Conservation (phyloP, 2,797 vertebrate genomes). For the Hyperoplus lanceolatus region DNA sequence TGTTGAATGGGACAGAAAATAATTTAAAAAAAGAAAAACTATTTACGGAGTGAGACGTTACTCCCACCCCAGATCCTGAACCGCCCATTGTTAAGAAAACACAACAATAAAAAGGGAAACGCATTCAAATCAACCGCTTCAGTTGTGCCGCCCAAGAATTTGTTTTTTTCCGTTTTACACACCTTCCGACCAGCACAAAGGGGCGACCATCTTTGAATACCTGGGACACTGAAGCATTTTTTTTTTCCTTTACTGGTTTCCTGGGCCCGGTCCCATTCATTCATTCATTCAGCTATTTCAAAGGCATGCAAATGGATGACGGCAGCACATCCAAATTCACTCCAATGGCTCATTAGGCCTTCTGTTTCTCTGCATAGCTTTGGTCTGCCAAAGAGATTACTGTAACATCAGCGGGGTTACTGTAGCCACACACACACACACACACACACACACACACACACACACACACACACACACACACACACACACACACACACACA, state of each 20-base stretch:
- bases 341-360: slow-evolving; percentile 60
- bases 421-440: slow-evolving; percentile 35
- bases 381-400: slow-evolving; percentile 64
- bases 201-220: slow-evolving; percentile 77
- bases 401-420: slow-evolving; percentile 61
- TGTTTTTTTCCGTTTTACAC: slow-evolving; percentile 84
- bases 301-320: slow-evolving; percentile 83
- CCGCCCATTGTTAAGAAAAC: slow-evolving; percentile 74
- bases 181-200: slow-evolving; percentile 83
- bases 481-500: too few species aligned
- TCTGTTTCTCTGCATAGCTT: slow-evolving; percentile 59
- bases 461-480: slow-evolving; percentile 11
- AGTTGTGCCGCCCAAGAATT: slow-evolving; percentile 83
- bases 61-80: slow-evolving; percentile 76
- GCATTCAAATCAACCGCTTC: slow-evolving; percentile 81
- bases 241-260: slow-evolving; percentile 80
- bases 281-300: slow-evolving; percentile 83
- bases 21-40: slow-evolving; percentile 1
- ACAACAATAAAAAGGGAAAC: slow-evolving; percentile 80
- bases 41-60: slow-evolving; percentile 70
- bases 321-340: slow-evolving; percentile 65
- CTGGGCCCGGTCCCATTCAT: slow-evolving; percentile 80
- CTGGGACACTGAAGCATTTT: slow-evolving; percentile 72
- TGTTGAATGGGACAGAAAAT: slow-evolving; percentile 58
- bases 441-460: too few species aligned